Conservation (phyloP, 1,140 invertebrate genomes). For the Steinernema khuongi region DNA sequence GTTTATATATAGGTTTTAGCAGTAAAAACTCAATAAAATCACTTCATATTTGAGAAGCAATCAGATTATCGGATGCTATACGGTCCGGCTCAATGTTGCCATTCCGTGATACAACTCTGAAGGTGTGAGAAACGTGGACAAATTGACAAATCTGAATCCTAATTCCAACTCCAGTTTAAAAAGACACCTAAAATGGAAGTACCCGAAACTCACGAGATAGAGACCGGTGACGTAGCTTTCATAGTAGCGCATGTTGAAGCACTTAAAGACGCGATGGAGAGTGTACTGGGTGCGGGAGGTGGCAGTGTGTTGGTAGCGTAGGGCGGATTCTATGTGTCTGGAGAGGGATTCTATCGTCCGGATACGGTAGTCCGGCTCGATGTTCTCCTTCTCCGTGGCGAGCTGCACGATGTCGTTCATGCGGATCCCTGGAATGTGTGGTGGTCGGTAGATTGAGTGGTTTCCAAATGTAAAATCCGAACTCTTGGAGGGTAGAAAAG, state of each 20-base stretch:
- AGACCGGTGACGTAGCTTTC: conserved; percentile 58
- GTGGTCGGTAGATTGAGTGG: conserved; percentile 4
- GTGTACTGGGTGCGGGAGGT: conserved; percentile 58
- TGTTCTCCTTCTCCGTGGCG: conserved; percentile 59
- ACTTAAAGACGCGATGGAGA: conserved; percentile 58
- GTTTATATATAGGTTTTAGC: background rate
- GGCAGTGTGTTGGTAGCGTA: conserved; percentile 57
- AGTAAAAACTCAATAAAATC: background rate
- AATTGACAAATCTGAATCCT: too few species aligned
- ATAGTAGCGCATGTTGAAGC: conserved; percentile 58
- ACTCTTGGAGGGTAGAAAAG: too few species aligned
- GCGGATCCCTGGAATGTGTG: conserved; percentile 49
- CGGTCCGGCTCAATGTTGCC: too few species aligned
- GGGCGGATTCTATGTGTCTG: conserved; percentile 55
- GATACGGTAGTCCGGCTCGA: conserved; percentile 56
- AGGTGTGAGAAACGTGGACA: too few species aligned
- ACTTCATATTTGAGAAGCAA: too few species aligned
- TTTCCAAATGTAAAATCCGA: conserved; percentile 18
- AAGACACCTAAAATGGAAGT: conserved; percentile 23
- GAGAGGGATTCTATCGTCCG: conserved; percentile 57
- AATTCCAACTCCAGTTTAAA: too few species aligned
- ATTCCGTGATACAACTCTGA: too few species aligned
- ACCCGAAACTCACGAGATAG: conserved; percentile 47
- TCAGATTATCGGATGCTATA: too few species aligned
- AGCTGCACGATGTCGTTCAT: conserved; percentile 59